These are phyloP conservation scores for Ridgeia piscesae DNA, from an alignment of 1,140 invertebrate species.

Conservation along the genomic window DNA sequence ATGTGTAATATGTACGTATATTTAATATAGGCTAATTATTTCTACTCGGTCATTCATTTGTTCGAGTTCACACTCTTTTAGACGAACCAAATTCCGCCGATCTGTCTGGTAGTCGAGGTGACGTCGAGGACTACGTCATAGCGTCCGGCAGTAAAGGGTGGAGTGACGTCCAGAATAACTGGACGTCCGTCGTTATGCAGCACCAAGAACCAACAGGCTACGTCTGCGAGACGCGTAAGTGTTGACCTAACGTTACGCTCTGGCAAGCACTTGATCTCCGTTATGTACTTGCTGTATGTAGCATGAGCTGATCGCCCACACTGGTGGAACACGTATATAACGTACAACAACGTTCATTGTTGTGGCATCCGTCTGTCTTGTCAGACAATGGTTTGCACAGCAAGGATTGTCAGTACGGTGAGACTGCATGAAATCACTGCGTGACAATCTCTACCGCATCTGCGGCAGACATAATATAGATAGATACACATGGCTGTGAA, in stretches of 20 bases:
- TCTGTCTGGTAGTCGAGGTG: not conserved
- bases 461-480: too few relatives aligned
- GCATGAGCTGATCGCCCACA: too few relatives aligned
- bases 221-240: slow-evolving; percentile 16
- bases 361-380: too few relatives aligned
- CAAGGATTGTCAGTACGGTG: too few relatives aligned
- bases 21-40: not conserved
- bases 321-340: too few relatives aligned
- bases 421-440: too few relatives aligned
- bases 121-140: slow-evolving; percentile 3
- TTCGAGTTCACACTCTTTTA: not conserved
- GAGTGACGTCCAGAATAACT: slow-evolving; percentile 13
- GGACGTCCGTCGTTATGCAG: not conserved
- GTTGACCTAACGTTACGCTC: not conserved
- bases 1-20: not conserved
- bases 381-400: too few relatives aligned
- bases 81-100: slow-evolving; percentile 12
- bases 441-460: too few relatives aligned
- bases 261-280: too few relatives aligned
- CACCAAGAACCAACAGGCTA: slow-evolving; percentile 6
- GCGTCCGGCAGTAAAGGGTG: not conserved
- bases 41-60: not conserved
- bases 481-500: too few relatives aligned
- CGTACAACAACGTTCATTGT: too few relatives aligned
- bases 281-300: too few relatives aligned